These are phyloP conservation scores for Hypotaenidia philippensis DNA, from an alignment of 2,797 vertebrate species.

Conservation along the genomic window DNA sequence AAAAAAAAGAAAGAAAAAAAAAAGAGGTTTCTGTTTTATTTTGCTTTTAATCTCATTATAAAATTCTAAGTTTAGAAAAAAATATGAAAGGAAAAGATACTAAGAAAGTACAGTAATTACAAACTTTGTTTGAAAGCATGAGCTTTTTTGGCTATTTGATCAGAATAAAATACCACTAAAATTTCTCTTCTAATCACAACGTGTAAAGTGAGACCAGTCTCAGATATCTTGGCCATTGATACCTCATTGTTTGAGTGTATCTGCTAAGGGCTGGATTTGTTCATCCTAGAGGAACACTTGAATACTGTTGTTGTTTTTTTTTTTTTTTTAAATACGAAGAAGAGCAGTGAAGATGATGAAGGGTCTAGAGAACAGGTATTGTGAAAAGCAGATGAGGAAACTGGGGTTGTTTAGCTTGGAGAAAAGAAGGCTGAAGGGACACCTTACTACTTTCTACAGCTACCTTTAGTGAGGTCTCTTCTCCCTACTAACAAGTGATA, in stretches of 20 bases:
- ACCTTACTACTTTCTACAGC: too few species aligned
- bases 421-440: too few species aligned
- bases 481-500: too few species aligned
- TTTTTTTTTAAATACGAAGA: background rate
- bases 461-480: too few species aligned
- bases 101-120: background rate
- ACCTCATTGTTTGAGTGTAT: background rate
- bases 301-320: background rate
- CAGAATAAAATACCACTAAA: background rate
- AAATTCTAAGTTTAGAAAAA: background rate
- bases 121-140: background rate
- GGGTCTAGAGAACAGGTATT: background rate
- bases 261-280: background rate
- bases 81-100: background rate
- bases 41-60: background rate
- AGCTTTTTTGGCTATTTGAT: background rate
- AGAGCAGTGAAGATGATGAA: background rate
- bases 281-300: background rate
- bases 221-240: background rate
- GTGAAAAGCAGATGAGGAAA: fast-evolving
- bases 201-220: background rate
- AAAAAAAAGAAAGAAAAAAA: background rate
- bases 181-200: background rate
- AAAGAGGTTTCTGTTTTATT: background rate
- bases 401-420: too few species aligned